Conservation (phyloP, 2,797 vertebrate species). For the Manis crassicaudata region DNA sequence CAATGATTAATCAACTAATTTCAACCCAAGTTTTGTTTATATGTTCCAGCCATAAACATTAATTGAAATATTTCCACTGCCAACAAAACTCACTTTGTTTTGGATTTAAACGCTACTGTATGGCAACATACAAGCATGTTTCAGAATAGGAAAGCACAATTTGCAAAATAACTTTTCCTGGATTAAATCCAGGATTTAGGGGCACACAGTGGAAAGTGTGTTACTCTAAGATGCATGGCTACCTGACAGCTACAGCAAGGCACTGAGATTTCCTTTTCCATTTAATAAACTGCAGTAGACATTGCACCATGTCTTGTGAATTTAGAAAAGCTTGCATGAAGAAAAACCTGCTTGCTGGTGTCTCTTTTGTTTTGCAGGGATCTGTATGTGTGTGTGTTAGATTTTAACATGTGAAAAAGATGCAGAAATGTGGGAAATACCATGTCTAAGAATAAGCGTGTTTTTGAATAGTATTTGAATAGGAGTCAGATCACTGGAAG, state of each 20-base stretch:
- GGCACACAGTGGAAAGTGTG: not conserved
- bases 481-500: not conserved
- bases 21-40: constrained; percentile 40
- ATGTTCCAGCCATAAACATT: constrained; percentile 49
- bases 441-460: not conserved
- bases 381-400: not conserved
- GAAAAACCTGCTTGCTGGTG: not conserved
- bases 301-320: not conserved
- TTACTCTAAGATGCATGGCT: not conserved
- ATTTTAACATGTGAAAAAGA: not conserved
- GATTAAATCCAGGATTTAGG: not conserved
- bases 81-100: constrained; percentile 51
- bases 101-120: constrained; percentile 25
- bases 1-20: constrained; percentile 58
- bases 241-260: not conserved
- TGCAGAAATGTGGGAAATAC: not conserved
- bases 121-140: constrained; percentile 19
- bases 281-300: not conserved
- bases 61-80: constrained; percentile 63
- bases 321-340: not conserved
- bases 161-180: constrained; percentile 42
- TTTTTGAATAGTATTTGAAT: not conserved
- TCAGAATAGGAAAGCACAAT: constrained; percentile 34
- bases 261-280: not conserved
- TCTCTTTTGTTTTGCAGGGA: not conserved